Evolutionary conservation across 2,888 invertebrate species (phyloP).

Genomic region (Leptopilina syphax): DNA sequence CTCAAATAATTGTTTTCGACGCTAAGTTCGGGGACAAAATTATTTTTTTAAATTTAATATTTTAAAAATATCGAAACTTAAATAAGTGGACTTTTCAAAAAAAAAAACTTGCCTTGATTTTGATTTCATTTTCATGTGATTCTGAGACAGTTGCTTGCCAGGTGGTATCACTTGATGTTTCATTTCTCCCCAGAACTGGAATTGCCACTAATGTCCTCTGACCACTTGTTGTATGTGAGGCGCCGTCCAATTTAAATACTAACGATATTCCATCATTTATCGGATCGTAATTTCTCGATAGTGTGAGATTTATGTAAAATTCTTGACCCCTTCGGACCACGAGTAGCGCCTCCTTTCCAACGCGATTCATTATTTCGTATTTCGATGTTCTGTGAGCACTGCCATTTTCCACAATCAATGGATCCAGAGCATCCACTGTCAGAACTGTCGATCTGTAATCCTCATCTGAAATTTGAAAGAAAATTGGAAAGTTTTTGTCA

Average conservation of each 20-base stretch:
- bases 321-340: constrained; percentile 91
- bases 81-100: too few relatives aligned
- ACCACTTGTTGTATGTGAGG: constrained; percentile 87
- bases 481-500: not conserved
- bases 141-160: constrained; percentile 88
- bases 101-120: constrained; percentile 75
- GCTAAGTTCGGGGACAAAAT: too few relatives aligned
- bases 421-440: constrained; percentile 84
- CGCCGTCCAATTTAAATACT: constrained; percentile 89
- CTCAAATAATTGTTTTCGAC: too few relatives aligned
- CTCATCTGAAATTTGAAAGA: constrained; percentile 64
- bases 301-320: constrained; percentile 85
- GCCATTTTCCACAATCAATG: constrained; percentile 86
- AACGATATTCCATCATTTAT: constrained; percentile 88
- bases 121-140: constrained; percentile 81
- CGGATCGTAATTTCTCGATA: constrained; percentile 87
- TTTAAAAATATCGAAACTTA: too few relatives aligned
- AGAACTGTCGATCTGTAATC: constrained; percentile 78
- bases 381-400: constrained; percentile 87
- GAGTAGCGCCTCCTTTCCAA: constrained; percentile 79
- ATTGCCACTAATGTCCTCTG: constrained; percentile 88
- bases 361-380: constrained; percentile 85
- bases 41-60: too few relatives aligned
- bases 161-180: constrained; percentile 80
- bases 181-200: constrained; percentile 83